Evolutionary conservation across 2,113 vertebrate genomes (phyloP), one percentile per base, ranked within the genome.

Genomic region (Neolamprologus modestus): DNA sequence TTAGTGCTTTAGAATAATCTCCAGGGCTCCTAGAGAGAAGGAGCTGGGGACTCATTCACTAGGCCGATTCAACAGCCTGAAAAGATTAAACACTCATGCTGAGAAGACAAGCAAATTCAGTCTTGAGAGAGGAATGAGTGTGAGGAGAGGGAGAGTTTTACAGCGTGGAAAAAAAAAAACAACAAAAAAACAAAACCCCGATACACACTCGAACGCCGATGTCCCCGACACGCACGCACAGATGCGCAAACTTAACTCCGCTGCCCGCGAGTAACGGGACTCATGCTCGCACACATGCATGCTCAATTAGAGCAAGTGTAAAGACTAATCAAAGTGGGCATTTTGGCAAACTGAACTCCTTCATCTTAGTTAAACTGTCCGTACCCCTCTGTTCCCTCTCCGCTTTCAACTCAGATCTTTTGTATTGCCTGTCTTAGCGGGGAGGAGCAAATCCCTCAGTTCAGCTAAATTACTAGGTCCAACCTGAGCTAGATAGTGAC

Each of bases 41-140:
- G 97, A 97, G 97, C 97, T 96, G 96, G 97, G 97, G 98, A 98
- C 98, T 98, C 98, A 98, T 99, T 99, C 98, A 98, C 97, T 96
- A 97, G 97, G 96, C 96, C 97, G 97, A 98, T 98, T 99, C 98
- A 99, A 98, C 98, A 97, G 97, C 96, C 96, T 98, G 98, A 98
- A 97, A 99, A 99, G 98, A 99, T 99, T 99, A 99, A 99, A 99
- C 98, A 98, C 98, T 99, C 98, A 99, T 97, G 98, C 99, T 99
- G 99, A 98, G 98, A 98, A 98, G 98, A 99, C 98, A 99, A 98
- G 98, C 97, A 97, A 99, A 98, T 97, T 97, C 98, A 97, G 98
- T 97, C 96, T 97, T 96, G 97, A 97, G 97, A 98, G 97, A 94
- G 93, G 97, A 97, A 98, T 98, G 98, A 97, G 97, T 97, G 91